phyloP scores from a whole-genome alignment of 1,140 invertebrate species.

The Calosoma granatense region DNA sequence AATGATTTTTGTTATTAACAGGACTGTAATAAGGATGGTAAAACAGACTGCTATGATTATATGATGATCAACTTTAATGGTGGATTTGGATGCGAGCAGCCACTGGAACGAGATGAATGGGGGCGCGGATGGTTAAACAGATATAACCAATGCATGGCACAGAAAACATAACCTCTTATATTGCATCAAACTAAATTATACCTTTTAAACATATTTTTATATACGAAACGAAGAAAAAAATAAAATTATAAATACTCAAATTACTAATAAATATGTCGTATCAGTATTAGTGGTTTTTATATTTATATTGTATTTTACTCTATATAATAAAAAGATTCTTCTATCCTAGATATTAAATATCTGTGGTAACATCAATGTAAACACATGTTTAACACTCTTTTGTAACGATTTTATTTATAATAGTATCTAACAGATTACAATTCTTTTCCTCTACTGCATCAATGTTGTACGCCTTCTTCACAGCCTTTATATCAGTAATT shows the following conservation, averaged over 20 bases:
- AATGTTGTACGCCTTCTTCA: constrained; percentile 35
- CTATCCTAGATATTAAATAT: no score
- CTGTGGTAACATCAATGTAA: no score
- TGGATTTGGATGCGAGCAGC: constrained; percentile 34
- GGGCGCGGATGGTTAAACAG: constrained; percentile 19
- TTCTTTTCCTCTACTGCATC: constrained; percentile 39
- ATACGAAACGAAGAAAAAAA: no score
- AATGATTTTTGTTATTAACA: constrained; percentile 22
- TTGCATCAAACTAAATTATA: no score
- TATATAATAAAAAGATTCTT: no score
- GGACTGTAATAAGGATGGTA: constrained; percentile 50
- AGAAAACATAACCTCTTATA: no score
- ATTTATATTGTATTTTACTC: no score
- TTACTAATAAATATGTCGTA: no score
- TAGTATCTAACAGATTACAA: constrained; percentile 40
- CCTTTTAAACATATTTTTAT: no score
- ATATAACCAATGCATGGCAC: constrained; percentile 17
- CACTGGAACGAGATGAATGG: constrained; percentile 23
- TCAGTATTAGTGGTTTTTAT: no score
- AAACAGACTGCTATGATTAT: constrained; percentile 51
- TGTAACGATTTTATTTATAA: constrained; percentile 49
- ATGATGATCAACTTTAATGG: constrained; percentile 52
- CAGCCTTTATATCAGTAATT: neutral
- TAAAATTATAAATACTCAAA: no score
- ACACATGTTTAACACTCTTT: no score